These are phyloP conservation scores for Dendrocopos noguchii DNA, from an alignment of 2,113 vertebrate species.

Conservation along the genomic window DNA sequence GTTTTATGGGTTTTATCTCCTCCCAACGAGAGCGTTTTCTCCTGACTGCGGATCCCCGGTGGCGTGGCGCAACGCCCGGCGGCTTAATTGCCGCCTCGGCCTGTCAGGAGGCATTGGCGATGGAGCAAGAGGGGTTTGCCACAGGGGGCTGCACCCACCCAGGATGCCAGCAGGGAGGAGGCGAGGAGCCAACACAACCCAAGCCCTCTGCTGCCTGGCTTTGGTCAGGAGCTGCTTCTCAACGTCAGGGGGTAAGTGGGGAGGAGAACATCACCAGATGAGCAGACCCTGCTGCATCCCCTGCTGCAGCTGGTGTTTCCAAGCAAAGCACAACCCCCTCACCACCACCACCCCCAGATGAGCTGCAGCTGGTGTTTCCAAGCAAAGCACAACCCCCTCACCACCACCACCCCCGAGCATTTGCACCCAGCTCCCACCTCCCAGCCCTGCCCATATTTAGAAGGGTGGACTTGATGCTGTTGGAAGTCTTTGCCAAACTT, in stretches of 20 bases:
- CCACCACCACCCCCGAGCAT: not conserved
- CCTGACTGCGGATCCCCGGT: not conserved
- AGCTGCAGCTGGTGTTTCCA: accelerated
- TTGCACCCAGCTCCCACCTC: not conserved
- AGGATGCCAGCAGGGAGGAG: not conserved
- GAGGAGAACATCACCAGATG: accelerated
- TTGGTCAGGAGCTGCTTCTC: not conserved
- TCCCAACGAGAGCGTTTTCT: not conserved
- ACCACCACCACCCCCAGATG: too few species aligned
- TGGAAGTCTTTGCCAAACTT: too few species aligned
- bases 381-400: not conserved
- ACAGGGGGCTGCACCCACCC: not conserved
- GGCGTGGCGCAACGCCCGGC: not conserved
- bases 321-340: not conserved
- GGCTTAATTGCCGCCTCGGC: not conserved
- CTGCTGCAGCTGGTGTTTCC: not conserved
- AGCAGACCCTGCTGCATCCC: not conserved
- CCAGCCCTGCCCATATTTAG: accelerated
- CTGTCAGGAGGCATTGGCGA: not conserved
- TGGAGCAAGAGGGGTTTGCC: not conserved
- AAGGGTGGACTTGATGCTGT: too few species aligned
- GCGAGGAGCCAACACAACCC: not conserved
- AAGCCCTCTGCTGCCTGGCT: not conserved
- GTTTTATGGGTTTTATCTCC: not conserved
- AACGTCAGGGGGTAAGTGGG: accelerated